These are phyloP conservation scores for Dermatemys mawii DNA, from an alignment of 2,113 vertebrate species.

Conservation along the genomic window DNA sequence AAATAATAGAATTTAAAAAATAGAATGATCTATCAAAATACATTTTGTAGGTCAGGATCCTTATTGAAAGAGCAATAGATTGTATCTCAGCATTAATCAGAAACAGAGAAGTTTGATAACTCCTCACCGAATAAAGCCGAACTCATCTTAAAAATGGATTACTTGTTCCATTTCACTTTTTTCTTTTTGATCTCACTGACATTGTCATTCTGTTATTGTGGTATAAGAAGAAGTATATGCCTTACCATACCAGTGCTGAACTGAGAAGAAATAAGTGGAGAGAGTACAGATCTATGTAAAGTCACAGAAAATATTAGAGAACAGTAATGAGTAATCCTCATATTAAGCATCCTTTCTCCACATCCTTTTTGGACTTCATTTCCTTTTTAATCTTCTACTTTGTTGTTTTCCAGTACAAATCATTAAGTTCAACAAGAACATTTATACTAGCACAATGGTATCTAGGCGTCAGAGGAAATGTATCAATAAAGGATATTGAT, in stretches of 20 bases:
- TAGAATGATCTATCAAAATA: fast-evolving
- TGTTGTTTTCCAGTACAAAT: neutral
- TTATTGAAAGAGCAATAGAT: neutral
- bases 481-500: neutral
- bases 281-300: neutral
- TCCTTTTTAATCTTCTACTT: neutral
- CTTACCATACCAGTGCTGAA: neutral
- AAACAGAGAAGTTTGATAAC: neutral
- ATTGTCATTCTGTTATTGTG: neutral
- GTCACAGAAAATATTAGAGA: neutral
- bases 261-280: neutral
- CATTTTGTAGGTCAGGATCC: neutral
- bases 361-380: neutral
- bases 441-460: neutral
- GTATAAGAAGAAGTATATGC: constrained; percentile 14
- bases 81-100: neutral
- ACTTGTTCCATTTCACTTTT: neutral
- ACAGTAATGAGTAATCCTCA: neutral
- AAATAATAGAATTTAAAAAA: neutral
- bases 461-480: neutral
- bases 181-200: neutral
- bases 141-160: constrained; percentile 20
- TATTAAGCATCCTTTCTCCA: neutral
- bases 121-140: neutral
- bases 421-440: neutral